phyloP scores from a whole-genome alignment of 1,140 invertebrate species.

The Tetramorium alpestre region DNA sequence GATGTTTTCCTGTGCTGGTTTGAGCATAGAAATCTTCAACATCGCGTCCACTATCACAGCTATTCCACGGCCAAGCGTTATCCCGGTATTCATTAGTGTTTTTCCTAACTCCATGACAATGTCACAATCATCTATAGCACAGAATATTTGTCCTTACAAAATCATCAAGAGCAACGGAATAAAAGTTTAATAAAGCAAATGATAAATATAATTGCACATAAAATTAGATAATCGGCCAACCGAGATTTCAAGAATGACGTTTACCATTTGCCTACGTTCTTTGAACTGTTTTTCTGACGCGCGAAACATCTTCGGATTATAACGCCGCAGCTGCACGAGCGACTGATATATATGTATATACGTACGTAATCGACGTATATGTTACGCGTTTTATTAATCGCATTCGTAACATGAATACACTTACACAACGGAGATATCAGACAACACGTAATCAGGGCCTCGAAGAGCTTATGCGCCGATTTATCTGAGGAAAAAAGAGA shows the following conservation, averaged over 20 bases:
- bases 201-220: background rate
- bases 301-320: constrained; percentile 70
- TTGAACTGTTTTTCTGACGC: constrained; percentile 75
- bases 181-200: background rate
- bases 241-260: constrained; percentile 44
- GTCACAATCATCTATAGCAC: constrained; percentile 76
- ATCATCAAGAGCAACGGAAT: constrained; percentile 1
- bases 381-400: constrained; percentile 48
- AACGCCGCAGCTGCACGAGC: constrained; percentile 78
- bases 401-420: constrained; percentile 71
- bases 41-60: constrained; percentile 80
- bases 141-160: constrained; percentile 29
- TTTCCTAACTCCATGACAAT: constrained; percentile 77
- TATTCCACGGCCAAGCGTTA: constrained; percentile 80
- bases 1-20: constrained; percentile 79
- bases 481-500: constrained; percentile 78
- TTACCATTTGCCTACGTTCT: constrained; percentile 47
- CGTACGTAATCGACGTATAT: constrained; percentile 48
- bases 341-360: constrained; percentile 3
- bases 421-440: constrained; percentile 82
- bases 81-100: constrained; percentile 75
- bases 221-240: background rate
- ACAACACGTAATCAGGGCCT: constrained; percentile 83
- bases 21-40: constrained; percentile 81
- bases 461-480: constrained; percentile 81